A percentile compares a stretch with the other conserved stretches of the same genome.
Evolutionary conservation across 1,140 invertebrate species (phyloP).

Genomic region (Zaprionus tsacasi): DNA sequence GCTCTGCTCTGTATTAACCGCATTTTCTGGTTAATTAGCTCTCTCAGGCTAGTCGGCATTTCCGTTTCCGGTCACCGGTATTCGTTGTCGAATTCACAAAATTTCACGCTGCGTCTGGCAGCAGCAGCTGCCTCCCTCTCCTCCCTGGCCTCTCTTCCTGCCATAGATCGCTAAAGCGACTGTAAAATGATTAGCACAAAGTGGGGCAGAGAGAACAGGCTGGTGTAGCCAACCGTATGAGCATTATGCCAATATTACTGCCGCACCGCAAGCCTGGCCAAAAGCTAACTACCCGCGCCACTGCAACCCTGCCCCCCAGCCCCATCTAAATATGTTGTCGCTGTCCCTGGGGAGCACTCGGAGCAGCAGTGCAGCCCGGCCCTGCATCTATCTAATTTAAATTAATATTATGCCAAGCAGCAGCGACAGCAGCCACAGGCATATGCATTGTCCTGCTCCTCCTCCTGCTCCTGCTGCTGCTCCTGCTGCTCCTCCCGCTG

Average conservation of each 20-base stretch:
- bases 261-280: constrained; percentile 26
- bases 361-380: neutral
- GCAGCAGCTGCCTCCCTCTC: neutral
- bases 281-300: constrained; percentile 15
- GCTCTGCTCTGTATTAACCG: constrained; percentile 45
- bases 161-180: constrained; percentile 39
- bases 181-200: constrained; percentile 43
- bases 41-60: constrained; percentile 32
- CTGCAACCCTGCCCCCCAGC: neutral
- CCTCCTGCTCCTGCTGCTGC: neutral
- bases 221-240: constrained; percentile 33
- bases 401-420: constrained; percentile 78
- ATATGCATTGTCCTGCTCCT: constrained; percentile 48
- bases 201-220: neutral
- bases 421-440: constrained; percentile 50
- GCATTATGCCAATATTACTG: constrained; percentile 43
- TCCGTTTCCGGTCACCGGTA: constrained; percentile 35
- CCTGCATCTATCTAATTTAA: constrained; percentile 72
- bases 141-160: neutral
- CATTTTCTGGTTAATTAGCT: constrained; percentile 70
- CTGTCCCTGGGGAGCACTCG: constrained; percentile 6
- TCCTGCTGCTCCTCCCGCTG: neutral
- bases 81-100: constrained; percentile 47
- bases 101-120: constrained; percentile 51
- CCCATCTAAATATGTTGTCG: neutral